Evolutionary conservation across 2,113 vertebrate genomes (phyloP).

Genomic region (Melanocharis versteri): DNA sequence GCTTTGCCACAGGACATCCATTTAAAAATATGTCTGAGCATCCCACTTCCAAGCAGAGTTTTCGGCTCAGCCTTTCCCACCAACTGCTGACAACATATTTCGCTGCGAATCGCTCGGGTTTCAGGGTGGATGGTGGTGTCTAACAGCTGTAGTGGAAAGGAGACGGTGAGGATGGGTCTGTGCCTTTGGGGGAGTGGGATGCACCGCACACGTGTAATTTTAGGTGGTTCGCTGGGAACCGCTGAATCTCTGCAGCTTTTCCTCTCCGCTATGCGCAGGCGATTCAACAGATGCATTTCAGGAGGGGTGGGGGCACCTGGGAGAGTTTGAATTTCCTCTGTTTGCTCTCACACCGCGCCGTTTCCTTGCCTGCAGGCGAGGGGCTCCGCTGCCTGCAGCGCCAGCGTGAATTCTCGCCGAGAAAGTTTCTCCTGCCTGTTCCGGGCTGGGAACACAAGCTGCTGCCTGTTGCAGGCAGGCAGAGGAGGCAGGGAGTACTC

Average conservation of each 20-base stretch:
- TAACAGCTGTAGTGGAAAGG: not conserved
- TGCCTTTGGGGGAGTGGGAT: not conserved
- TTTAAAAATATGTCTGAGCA: slow-evolving; percentile 34
- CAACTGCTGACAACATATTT: not conserved
- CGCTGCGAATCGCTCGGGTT: not conserved
- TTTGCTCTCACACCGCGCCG: not conserved
- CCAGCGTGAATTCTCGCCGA: not conserved
- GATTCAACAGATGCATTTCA: not conserved
- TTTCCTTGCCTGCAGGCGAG: not conserved
- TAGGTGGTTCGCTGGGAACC: not conserved
- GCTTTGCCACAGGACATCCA: slow-evolving; percentile 46
- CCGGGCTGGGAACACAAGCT: not conserved
- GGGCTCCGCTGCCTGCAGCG: not conserved
- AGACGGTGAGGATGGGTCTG: not conserved
- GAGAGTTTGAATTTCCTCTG: not conserved
- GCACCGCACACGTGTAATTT: rapidly evolving
- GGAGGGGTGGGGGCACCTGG: not conserved
- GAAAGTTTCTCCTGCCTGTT: not conserved
- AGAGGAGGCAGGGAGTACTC: not conserved
- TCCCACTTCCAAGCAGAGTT: slow-evolving; percentile 3
- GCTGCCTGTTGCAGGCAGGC: not conserved
- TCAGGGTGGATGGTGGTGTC: not conserved
- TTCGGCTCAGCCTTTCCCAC: slow-evolving; percentile 20
- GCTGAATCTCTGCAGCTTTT: not conserved
- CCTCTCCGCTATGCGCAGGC: rapidly evolving